A percentile compares a stretch with the other conserved stretches of the same genome.
phyloP scores from a whole-genome alignment of 2,797 vertebrate species.

The Spatula clypeata region DNA sequence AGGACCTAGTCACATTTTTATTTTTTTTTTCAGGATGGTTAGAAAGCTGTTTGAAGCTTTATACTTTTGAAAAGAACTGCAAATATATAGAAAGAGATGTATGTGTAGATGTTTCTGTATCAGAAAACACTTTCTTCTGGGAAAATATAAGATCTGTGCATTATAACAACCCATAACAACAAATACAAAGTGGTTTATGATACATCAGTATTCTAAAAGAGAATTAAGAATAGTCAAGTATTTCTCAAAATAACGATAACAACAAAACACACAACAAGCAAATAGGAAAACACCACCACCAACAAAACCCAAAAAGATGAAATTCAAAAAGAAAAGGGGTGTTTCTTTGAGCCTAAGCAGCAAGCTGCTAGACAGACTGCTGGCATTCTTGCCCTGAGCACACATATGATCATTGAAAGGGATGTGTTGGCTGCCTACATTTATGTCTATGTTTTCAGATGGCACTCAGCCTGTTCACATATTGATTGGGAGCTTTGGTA shows the following conservation, averaged over 20 bases:
- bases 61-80: not conserved
- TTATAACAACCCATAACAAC: not conserved
- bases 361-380: slow-evolving; percentile 31
- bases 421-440: slow-evolving; percentile 32
- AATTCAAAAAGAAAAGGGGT: not conserved
- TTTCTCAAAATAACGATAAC: not conserved
- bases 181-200: not conserved
- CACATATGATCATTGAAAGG: slow-evolving; percentile 29
- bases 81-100: too few relatives aligned
- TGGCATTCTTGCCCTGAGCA: slow-evolving; percentile 26
- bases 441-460: slow-evolving; percentile 45
- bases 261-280: too few relatives aligned
- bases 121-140: not conserved
- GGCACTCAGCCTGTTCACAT: slow-evolving; percentile 23
- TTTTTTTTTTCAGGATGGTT: not conserved
- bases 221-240: not conserved
- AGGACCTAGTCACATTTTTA: not conserved
- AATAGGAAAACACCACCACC: too few relatives aligned
- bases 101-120: not conserved
- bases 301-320: not conserved
- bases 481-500: not conserved
- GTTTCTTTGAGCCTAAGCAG: not conserved
- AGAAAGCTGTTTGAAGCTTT: not conserved
- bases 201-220: rapidly evolving
- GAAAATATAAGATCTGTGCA: not conserved